These are phyloP conservation scores for Spea bombifrons DNA, from an alignment of 2,113 vertebrate genomes.

Conservation along the genomic window DNA sequence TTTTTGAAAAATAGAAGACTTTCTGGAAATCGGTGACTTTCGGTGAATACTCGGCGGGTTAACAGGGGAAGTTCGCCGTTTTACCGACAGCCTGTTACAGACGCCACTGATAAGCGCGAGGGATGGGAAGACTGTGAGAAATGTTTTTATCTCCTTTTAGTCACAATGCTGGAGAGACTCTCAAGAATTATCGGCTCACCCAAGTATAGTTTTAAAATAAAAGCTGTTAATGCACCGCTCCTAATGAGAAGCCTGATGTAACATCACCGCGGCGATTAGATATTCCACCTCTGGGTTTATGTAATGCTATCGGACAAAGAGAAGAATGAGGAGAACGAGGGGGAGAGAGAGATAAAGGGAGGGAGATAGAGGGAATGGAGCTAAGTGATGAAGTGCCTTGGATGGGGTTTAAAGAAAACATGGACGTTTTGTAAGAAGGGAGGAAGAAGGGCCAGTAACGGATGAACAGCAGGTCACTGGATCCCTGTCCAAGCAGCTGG, in stretches of 20 bases:
- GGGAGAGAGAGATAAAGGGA: not conserved
- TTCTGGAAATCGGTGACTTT: too few relatives aligned
- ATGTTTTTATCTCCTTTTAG: conserved; percentile 20
- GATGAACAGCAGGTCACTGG: not conserved
- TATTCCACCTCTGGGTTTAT: not conserved
- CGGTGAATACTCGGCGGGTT: not conserved
- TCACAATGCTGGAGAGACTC: conserved; percentile 39
- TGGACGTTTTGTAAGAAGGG: not conserved
- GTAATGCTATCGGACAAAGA: not conserved
- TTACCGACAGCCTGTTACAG: conserved; percentile 23
- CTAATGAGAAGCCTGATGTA: conserved; percentile 21
- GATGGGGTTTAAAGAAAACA: not conserved
- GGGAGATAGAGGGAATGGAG: conserved; percentile 5
- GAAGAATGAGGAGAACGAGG: not conserved
- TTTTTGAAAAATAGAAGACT: too few relatives aligned
- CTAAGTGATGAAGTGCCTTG: conserved; percentile 2
- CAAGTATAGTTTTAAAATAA: conserved; percentile 27
- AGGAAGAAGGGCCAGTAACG: not conserved
- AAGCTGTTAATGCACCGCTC: conserved; percentile 19
- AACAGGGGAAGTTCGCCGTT: conserved; percentile 10
- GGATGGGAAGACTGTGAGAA: conserved; percentile 14
- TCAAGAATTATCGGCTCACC: conserved; percentile 29
- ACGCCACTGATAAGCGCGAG: conserved; percentile 21
- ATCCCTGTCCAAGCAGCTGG: not conserved
- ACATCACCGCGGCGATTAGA: conserved; percentile 29